These are phyloP conservation scores for Acrocyrtus sp. DNA, from an alignment of 2,888 invertebrate genomes.

Conservation along the genomic window DNA sequence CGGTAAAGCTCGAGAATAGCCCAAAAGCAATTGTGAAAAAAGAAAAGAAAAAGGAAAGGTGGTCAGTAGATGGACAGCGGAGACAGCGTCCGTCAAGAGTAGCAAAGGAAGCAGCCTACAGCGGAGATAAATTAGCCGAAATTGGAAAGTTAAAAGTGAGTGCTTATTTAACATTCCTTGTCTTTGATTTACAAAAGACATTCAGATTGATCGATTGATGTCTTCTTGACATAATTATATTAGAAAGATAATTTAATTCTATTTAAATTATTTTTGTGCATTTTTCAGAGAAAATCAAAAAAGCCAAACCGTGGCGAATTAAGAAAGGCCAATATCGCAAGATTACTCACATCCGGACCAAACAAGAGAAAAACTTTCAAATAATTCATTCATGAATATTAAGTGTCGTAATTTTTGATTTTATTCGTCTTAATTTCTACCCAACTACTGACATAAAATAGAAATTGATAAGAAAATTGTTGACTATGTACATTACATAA, in stretches of 20 bases:
- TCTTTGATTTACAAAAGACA: no score
- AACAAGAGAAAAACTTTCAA: slow-evolving; percentile 2
- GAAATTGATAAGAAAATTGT: no score
- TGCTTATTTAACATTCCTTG: no score
- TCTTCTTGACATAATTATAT: no score
- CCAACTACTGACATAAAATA: no score
- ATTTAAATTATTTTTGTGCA: not conserved
- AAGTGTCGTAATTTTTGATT: no score
- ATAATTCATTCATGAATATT: not conserved
- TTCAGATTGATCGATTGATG: no score
- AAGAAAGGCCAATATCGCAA: slow-evolving; percentile 54
- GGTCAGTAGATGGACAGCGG: no score
- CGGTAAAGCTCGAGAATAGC: not conserved
- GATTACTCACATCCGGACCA: slow-evolving; percentile 36
- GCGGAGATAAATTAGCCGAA: slow-evolving; percentile 56
- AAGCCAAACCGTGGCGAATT: slow-evolving; percentile 54
- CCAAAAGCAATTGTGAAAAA: not conserved
- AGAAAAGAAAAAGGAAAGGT: not conserved
- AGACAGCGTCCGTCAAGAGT: not conserved
- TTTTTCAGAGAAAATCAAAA: slow-evolving; percentile 54
- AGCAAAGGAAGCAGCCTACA: slow-evolving; percentile 1
- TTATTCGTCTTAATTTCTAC: no score
- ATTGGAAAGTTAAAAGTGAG: slow-evolving; percentile 58
- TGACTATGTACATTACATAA: no score
- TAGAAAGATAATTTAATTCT: no score